Conservation (phyloP, 1,140 invertebrate genomes). For the Batillaria attramentaria region DNA sequence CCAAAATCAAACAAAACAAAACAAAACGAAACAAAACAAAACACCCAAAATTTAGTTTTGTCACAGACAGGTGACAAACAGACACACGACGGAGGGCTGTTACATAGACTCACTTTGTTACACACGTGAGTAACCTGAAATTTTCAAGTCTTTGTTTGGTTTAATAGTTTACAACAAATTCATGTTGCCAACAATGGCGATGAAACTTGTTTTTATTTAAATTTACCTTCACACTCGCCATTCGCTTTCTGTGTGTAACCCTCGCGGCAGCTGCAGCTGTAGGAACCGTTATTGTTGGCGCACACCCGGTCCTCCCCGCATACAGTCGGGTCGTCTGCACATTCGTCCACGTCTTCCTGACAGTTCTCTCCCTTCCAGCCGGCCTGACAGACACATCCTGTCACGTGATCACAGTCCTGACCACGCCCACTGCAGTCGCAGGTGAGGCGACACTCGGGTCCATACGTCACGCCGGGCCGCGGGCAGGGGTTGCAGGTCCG, state of each 20-base stretch:
- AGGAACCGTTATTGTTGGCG: not conserved
- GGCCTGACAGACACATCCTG: constrained; percentile 35
- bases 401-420: constrained; percentile 29
- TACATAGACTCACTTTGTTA: too few relatives aligned
- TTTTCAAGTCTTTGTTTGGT: not conserved
- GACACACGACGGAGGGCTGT: too few relatives aligned
- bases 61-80: too few relatives aligned
- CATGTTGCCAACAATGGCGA: not conserved
- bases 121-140: not conserved
- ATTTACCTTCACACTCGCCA: constrained; percentile 10
- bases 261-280: not conserved
- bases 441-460: constrained; percentile 37
- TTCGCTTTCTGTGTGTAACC: not conserved
- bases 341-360: constrained; percentile 12
- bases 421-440: constrained; percentile 41
- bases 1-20: too few relatives aligned
- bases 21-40: too few relatives aligned
- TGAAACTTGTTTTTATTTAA: too few relatives aligned
- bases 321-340: not conserved
- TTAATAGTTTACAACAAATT: not conserved
- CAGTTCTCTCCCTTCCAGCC: constrained; percentile 24
- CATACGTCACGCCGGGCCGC: constrained; percentile 26
- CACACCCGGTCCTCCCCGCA: not conserved
- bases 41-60: too few relatives aligned
- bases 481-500: constrained; percentile 27